phyloP scores from a whole-genome alignment of 92 coral and sea anemone species.

The Epizoanthus fatuus region DNA sequence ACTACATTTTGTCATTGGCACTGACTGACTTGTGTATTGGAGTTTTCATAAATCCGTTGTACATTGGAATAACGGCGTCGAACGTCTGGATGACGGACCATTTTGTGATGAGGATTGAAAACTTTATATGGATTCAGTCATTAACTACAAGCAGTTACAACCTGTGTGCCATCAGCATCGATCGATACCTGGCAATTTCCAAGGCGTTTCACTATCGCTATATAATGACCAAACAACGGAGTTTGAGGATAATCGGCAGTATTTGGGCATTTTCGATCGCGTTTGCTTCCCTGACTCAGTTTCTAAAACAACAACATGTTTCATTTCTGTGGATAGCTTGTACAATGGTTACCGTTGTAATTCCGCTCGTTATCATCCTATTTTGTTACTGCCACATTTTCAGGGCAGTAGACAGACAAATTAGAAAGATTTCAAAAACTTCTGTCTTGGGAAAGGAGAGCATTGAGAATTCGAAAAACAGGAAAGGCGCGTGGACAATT shows the following conservation, averaged over 20 bases:
- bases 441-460: background rate
- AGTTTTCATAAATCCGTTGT: background rate
- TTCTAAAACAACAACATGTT: constrained; percentile 9
- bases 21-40: background rate
- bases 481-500: constrained; percentile 32
- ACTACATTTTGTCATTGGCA: constrained; percentile 15
- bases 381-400: constrained; percentile 18
- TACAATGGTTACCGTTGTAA: background rate
- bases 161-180: constrained; percentile 20
- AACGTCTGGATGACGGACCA: constrained; percentile 16
- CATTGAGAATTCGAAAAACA: background rate
- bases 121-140: constrained; percentile 14
- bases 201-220: background rate
- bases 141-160: constrained; percentile 9
- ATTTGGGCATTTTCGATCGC: background rate
- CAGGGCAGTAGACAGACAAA: background rate
- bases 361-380: constrained; percentile 12
- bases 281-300: constrained; percentile 23
- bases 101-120: constrained; percentile 4
- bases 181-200: constrained; percentile 16
- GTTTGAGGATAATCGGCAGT: background rate
- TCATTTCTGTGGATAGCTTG: constrained; percentile 13
- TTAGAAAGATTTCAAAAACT: constrained; percentile 2
- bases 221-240: background rate
- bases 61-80: background rate